A percentile compares a stretch with the other conserved stretches of the same genome.
phyloP scores from a whole-genome alignment of 2,113 vertebrate species.

The Zootoca vivipara region DNA sequence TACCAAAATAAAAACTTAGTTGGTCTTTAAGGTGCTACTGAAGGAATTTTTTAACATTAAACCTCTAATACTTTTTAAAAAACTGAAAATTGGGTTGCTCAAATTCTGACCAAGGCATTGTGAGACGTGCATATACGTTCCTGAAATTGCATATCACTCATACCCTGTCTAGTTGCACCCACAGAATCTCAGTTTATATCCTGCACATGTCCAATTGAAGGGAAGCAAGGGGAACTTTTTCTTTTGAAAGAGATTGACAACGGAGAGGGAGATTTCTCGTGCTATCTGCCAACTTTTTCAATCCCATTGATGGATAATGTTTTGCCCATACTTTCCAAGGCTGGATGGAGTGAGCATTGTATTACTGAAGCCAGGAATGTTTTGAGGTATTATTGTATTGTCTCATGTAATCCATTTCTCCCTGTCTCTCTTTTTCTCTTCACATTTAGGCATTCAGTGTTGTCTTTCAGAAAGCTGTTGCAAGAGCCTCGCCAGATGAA shows the following conservation, averaged over 20 bases:
- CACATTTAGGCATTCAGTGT: slow-evolving; percentile 85
- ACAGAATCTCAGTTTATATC: neutral
- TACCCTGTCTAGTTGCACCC: neutral
- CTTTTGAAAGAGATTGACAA: too few relatives aligned
- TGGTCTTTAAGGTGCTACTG: too few relatives aligned
- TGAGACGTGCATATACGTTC: neutral
- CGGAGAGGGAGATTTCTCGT: neutral
- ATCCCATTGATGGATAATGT: rapidly evolving
- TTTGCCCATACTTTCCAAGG: neutral
- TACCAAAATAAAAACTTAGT: too few relatives aligned
- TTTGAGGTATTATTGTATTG: neutral
- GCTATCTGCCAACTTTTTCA: neutral
- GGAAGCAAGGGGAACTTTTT: neutral
- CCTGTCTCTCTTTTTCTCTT: neutral
- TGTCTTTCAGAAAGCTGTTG: slow-evolving; percentile 91
- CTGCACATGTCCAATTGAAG: neutral
- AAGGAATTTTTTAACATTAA: too few relatives aligned
- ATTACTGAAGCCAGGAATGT: rapidly evolving
- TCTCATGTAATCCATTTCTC: rapidly evolving
- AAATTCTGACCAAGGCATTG: neutral
- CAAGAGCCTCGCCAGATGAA: slow-evolving; percentile 79
- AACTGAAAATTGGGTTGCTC: neutral
- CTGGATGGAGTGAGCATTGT: neutral
- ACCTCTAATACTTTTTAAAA: neutral
- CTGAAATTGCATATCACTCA: neutral